Conservation (phyloP, 2,113 vertebrate genomes). For the Gobio gobio region DNA sequence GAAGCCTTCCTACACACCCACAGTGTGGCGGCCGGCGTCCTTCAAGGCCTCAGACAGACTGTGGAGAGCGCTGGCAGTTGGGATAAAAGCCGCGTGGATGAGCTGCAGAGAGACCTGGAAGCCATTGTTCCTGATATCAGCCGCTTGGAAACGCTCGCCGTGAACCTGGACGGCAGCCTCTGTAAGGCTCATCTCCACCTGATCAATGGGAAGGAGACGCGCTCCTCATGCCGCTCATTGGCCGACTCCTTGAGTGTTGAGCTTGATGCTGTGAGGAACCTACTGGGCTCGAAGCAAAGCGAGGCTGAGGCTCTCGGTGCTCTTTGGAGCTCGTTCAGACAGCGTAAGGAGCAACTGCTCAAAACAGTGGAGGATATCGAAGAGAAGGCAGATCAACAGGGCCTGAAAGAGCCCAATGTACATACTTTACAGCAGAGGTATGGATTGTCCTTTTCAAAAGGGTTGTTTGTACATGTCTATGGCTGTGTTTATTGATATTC, state of each 20-base stretch:
- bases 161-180: conserved; percentile 85
- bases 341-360: conserved; percentile 86
- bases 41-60: conserved; percentile 80
- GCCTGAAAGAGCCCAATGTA: conserved; percentile 82
- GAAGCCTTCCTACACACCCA: conserved; percentile 81
- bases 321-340: conserved; percentile 82
- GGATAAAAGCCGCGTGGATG: conserved; percentile 83
- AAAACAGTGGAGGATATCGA: conserved; percentile 90
- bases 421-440: conserved; percentile 92
- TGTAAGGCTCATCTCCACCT: conserved; percentile 90
- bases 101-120: conserved; percentile 82
- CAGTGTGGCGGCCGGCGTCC: conserved; percentile 65
- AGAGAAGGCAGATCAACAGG: conserved; percentile 86
- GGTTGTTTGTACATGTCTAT: neutral
- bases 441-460: neutral
- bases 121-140: conserved; percentile 77
- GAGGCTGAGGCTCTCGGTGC: conserved; percentile 89
- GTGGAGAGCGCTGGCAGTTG: conserved; percentile 86
- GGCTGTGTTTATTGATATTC: neutral
- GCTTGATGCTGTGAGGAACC: conserved; percentile 85
- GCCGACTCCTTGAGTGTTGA: conserved; percentile 83
- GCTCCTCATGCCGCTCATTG: conserved; percentile 84
- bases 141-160: conserved; percentile 80
- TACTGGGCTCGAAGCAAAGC: conserved; percentile 90
- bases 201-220: conserved; percentile 74